These are phyloP conservation scores for Furcifer pardalis DNA, from an alignment of 2,797 vertebrate genomes.

Conservation along the genomic window DNA sequence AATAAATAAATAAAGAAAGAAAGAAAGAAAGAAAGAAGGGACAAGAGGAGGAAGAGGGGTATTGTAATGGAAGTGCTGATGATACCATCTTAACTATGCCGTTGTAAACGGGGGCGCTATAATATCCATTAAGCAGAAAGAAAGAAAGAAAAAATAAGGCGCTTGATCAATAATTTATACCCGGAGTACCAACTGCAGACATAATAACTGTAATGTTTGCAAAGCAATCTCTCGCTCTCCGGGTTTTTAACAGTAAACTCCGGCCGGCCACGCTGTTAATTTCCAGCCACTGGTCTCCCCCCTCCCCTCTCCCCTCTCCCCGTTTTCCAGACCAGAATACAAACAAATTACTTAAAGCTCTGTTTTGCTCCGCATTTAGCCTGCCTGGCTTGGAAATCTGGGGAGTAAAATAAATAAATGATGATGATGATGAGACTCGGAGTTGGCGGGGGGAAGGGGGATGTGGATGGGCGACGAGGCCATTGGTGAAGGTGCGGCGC, in stretches of 20 bases:
- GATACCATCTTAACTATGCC: constrained; percentile 80
- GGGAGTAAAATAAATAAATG: constrained; percentile 79
- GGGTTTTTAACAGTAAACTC: constrained; percentile 81
- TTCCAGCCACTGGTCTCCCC: constrained; percentile 68
- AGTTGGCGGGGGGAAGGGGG: background rate
- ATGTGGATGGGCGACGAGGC: background rate
- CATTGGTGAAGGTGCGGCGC: no score
- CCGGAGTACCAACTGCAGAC: constrained; percentile 84
- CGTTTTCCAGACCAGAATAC: constrained; percentile 80
- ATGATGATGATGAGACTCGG: constrained; percentile 75
- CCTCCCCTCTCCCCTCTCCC: constrained; percentile 26
- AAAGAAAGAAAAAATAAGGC: constrained; percentile 86
- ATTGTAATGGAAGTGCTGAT: constrained; percentile 81
- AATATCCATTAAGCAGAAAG: constrained; percentile 85
- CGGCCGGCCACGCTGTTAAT: constrained; percentile 81
- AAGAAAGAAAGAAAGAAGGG: no score
- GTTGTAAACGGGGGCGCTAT: constrained; percentile 81
- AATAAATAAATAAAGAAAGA: no score
- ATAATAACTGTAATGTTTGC: constrained; percentile 87
- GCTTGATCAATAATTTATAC: constrained; percentile 87
- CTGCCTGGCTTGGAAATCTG: constrained; percentile 67
- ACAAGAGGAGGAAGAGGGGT: constrained; percentile 38
- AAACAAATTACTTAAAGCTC: constrained; percentile 84
- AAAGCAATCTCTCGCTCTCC: constrained; percentile 83
- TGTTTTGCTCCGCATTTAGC: constrained; percentile 79